Evolutionary conservation across 2,888 invertebrate species (phyloP).

Genomic region (Fragum sueziense): DNA sequence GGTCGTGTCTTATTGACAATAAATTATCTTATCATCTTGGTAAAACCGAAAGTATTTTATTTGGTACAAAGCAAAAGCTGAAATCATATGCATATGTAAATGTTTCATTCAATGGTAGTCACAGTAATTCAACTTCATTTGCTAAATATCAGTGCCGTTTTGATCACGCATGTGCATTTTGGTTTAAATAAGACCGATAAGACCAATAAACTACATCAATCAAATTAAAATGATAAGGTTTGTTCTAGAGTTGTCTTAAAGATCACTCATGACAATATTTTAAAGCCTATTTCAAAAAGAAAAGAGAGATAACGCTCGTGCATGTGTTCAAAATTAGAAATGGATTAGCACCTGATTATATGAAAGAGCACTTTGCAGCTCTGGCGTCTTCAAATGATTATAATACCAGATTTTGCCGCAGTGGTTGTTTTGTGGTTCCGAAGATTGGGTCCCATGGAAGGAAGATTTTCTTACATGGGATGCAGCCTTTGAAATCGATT

Average conservation of each 20-base stretch:
- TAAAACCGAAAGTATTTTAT: neutral
- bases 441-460: neutral
- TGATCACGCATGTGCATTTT: constrained; percentile 31
- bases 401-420: neutral
- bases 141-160: constrained; percentile 34
- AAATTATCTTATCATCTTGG: no score
- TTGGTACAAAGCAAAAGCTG: neutral
- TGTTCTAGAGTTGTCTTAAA: constrained; percentile 9
- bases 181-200: neutral
- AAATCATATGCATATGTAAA: constrained; percentile 12
- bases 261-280: neutral
- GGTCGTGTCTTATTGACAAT: no score
- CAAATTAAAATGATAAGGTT: constrained; percentile 33
- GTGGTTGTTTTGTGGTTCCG: neutral
- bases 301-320: neutral
- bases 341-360: neutral
- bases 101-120: neutral
- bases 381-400: neutral
- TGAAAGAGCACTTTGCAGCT: neutral
- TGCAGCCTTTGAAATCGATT: neutral
- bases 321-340: constrained; percentile 14
- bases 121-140: neutral
- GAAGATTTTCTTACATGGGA: neutral
- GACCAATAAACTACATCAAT: constrained; percentile 20
- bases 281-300: neutral